Base-by-base conservation (phyloP, 2,888 invertebrate species). In the Conomelus anceps region DNA sequence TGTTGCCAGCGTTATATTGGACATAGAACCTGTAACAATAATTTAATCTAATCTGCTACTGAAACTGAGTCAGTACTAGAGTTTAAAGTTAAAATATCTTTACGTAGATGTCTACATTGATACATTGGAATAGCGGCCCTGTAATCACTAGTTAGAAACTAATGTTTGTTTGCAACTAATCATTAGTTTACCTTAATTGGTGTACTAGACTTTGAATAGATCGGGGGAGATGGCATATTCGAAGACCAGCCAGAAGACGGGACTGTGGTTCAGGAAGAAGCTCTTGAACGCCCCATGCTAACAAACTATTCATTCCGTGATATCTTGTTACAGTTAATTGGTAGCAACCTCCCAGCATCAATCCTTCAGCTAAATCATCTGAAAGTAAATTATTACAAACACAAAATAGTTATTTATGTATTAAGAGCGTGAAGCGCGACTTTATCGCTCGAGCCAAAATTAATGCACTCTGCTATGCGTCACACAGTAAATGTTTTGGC, bases 251-350 rank as follows among this genome's bases (percentile, higher is more conserved):
- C 23, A 13, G 7, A 22, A 87, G 84, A 13, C 87, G 89, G 24
- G 84, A 84, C 26, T 87, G 89, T 4, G 22, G 63, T 22, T 87
- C 87, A 26, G 87, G 85, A n/a, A 29, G 87, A 17, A 84, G 84
- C n/a, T 34, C 23, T 84, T 89, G 87, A 24, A 89, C 87, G 22
- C 89, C 89, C 89, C 89, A 89, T 20, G 87, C 89, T 22, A 89
- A 22, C 23, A 86, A 84, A 9, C 23, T 84, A 13, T 41, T 84
- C 84, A 29, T 24, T n/a, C 23, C 88, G n/a, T n/a, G 13, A 63
- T 63, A 0, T 63, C 63, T 63, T 13, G 86, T 88, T 9, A 89
- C 89, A 17, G 86, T 87, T 22, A 89, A 87, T 29, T 89, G 84
- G 23, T 89, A 89, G 22, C 86, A 86, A 11, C 86, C 87, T 22